phyloP scores from a whole-genome alignment of 2,888 invertebrate genomes.

The Microctonus aethiopoides region DNA sequence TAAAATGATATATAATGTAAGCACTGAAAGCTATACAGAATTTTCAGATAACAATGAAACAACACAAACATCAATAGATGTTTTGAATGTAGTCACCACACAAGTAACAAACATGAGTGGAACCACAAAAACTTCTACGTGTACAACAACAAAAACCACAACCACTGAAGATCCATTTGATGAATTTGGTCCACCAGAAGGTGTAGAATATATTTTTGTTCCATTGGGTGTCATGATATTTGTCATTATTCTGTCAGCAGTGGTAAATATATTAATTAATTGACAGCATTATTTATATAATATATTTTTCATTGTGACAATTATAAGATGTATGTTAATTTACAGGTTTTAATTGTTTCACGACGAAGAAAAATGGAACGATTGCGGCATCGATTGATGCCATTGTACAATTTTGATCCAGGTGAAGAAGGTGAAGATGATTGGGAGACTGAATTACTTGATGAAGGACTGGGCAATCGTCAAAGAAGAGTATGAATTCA shows the following conservation, averaged over 20 bases:
- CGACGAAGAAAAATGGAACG: slow-evolving; percentile 70
- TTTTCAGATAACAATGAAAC: slow-evolving; percentile 34
- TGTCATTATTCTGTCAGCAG: slow-evolving; percentile 62
- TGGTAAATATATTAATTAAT: slow-evolving; percentile 48
- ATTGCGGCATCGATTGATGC: slow-evolving; percentile 74
- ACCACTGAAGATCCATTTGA: slow-evolving; percentile 58
- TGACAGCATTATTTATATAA: slow-evolving; percentile 39
- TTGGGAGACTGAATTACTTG: slow-evolving; percentile 75
- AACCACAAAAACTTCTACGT: slow-evolving; percentile 34
- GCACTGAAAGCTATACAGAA: slow-evolving; percentile 42
- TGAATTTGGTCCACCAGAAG: slow-evolving; percentile 63
- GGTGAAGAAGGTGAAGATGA: slow-evolving; percentile 76
- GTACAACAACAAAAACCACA: slow-evolving; percentile 51
- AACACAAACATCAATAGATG: slow-evolving; percentile 37
- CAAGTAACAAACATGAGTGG: slow-evolving; percentile 7
- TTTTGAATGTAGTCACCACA: slow-evolving; percentile 44
- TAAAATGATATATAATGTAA: slow-evolving; percentile 41
- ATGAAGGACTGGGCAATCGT: slow-evolving; percentile 59
- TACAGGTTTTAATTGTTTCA: slow-evolving; percentile 70
- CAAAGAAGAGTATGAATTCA: slow-evolving; percentile 59
- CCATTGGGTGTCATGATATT: slow-evolving; percentile 64
- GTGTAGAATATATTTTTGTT: slow-evolving; percentile 64
- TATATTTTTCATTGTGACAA: neutral
- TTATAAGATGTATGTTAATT: slow-evolving; percentile 10
- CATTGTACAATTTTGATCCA: slow-evolving; percentile 76